Evolutionary conservation across 35 echinoderm and acorn worm genomes (phyloP), one percentile per base, ranked within the genome.

Genomic region (Ophioderma brevispina): DNA sequence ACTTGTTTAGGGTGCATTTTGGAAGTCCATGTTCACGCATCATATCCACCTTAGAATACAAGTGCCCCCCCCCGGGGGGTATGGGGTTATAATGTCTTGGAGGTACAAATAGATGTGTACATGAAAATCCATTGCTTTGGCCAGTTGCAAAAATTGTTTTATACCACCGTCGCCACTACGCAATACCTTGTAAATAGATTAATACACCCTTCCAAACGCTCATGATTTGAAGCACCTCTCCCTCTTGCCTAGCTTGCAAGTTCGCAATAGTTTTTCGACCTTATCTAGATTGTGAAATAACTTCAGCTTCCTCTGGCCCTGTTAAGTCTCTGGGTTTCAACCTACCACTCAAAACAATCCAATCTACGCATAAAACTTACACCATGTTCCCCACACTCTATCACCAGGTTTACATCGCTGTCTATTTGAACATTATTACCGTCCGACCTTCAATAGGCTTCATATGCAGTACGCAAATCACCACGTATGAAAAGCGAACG

Each of bases 81-180:
- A 42, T 21, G 81, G 81, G 1, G 81, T 82, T 25, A 82, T 39
- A n/a, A 82, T 82, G 38, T 19, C 46, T n/a, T 38, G 8, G 81
- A 82, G 25, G 46, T 42, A 82, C 39, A 82, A 28, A 82, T 42
- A 3, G 81, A 82, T 11, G 25, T 38, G 32, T 42, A 82, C 40
- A 82, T 42, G 31, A 41, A 6, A 0, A 82, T 6, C 81, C 81
- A 82, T 42, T 82, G 37, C 81, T 82, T 42, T 31, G n/a, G 41
- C 4, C 17, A 46, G 41, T 46, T 46, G 4, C 17, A 17, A 46
- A 8, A 46, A 4, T 46, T 46, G 41, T 46, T 46, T 17, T 17
- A 46, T 17, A 46, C 41, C 41, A 46, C 17, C 41, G 41, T 70
- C 59, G 23, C 4, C 10, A 25, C 17, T 25, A 4, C 59, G 59